These are phyloP conservation scores for Zeugodacus cucurbitae DNA, from an alignment of 1,140 invertebrate species.

Conservation along the genomic window DNA sequence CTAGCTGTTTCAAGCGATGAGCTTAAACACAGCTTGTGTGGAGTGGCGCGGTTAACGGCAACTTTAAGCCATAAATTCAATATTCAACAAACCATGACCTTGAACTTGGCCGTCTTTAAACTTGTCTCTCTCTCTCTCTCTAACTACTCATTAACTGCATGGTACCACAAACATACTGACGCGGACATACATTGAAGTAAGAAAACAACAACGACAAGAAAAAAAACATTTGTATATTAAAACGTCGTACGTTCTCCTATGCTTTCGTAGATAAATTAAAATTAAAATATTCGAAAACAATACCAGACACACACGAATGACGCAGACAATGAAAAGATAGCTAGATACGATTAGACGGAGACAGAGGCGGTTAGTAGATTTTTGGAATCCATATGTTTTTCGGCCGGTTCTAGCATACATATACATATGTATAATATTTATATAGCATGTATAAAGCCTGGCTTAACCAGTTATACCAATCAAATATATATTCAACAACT, in stretches of 20 bases:
- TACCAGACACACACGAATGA: background rate
- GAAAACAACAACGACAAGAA: background rate
- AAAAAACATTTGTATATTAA: background rate
- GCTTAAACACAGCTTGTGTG: too few relatives aligned
- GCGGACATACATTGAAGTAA: background rate
- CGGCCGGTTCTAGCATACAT: background rate
- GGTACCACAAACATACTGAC: background rate
- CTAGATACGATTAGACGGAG: too few relatives aligned
- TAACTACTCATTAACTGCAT: background rate
- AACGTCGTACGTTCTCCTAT: background rate
- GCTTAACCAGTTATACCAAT: background rate
- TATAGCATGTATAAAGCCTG: background rate
- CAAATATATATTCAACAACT: background rate
- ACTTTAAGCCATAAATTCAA: background rate
- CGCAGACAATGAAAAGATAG: background rate
- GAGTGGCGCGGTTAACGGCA: too few relatives aligned
- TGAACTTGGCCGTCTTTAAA: constrained; percentile 22
- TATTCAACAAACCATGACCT: constrained; percentile 5
- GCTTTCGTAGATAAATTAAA: background rate
- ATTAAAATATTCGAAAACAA: background rate
- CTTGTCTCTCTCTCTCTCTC: background rate
- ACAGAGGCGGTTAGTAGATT: too few relatives aligned
- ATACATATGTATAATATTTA: background rate
- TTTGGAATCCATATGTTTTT: background rate
- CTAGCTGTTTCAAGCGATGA: too few relatives aligned